Base-by-base conservation (phyloP, 1,140 invertebrate genomes). In the Arctopsyche grandis region DNA sequence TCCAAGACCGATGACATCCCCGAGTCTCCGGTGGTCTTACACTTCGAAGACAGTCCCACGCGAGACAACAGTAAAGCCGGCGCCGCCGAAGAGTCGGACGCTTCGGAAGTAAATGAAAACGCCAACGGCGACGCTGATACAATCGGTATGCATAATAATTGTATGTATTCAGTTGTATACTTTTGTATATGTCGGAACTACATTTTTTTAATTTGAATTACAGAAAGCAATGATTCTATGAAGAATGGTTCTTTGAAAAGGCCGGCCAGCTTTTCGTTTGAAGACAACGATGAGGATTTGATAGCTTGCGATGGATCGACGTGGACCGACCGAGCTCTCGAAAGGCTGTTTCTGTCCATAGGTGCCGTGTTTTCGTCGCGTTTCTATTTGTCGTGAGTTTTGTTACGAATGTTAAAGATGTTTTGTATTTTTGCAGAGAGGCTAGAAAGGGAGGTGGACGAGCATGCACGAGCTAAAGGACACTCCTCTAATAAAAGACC, bases 401-500 rank as follows among this genome's bases (percentile, higher is more conserved):
- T 26, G 12, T 24, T 9, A 9, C 14, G 69, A 70, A 21, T 9
- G 12, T 66, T n/a, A 66, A n/a, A 10, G 9, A 66, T n/a, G 9
- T 9, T 16, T 63, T 38, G n/a, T 63, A 16, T 19, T 74, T 43
- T 74, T 76, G 14, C 43, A 82, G 81, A 82, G 21, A 78, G 78
- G 69, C 70, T 82, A 29, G 76, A 79, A 66, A 79, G 78, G 48
- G 81, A 82, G 43, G 77, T 82, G 16, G 43, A 56, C 5, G 78
- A 76, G 5, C 60, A 73, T 19, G 56, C 38, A 29, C 56, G 46
- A 22, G 9, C 10, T 5, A 77, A 77, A 29, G 48, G 69, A 9
- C 78, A 66, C 12, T 22, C 24, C 0, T 21, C 56, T 12, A 66
- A 24, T 29, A 66, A 66, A 26, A 24, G 58, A 19, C 70, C 70